These are phyloP conservation scores for Tupaia tana DNA, from an alignment of 2,113 vertebrate species.

Conservation along the genomic window DNA sequence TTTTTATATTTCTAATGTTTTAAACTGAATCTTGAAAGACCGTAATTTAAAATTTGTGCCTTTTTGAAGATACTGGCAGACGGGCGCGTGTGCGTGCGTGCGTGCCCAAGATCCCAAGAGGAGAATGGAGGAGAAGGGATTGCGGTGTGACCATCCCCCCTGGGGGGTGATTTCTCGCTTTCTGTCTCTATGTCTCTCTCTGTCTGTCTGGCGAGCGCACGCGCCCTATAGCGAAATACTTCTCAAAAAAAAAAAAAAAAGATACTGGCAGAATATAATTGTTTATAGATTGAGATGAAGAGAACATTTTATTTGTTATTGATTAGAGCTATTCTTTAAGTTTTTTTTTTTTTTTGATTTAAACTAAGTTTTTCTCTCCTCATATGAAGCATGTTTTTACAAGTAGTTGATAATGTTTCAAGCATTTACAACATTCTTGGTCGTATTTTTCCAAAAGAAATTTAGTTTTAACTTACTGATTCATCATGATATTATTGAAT, in stretches of 20 bases:
- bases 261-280: neutral
- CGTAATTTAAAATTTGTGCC: neutral
- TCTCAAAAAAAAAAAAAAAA: no score
- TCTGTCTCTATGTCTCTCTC: no score
- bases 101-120: no score
- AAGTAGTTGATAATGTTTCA: conserved; percentile 7
- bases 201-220: no score
- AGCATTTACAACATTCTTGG: neutral
- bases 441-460: conserved; percentile 37
- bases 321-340: neutral
- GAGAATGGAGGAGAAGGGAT: no score
- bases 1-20: conserved; percentile 48
- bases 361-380: neutral
- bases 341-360: conserved; percentile 57
- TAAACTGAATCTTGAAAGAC: neutral
- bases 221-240: no score
- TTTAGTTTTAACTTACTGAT: neutral
- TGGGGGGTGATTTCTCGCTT: no score
- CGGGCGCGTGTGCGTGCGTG: no score
- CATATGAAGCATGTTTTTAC: neutral
- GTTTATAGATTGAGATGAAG: neutral
- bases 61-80: neutral
- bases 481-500: conserved; percentile 3
- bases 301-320: conserved; percentile 35
- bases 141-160: no score